Conservation (phyloP, 1,140 invertebrate species). For the Megalopta genalis region DNA sequence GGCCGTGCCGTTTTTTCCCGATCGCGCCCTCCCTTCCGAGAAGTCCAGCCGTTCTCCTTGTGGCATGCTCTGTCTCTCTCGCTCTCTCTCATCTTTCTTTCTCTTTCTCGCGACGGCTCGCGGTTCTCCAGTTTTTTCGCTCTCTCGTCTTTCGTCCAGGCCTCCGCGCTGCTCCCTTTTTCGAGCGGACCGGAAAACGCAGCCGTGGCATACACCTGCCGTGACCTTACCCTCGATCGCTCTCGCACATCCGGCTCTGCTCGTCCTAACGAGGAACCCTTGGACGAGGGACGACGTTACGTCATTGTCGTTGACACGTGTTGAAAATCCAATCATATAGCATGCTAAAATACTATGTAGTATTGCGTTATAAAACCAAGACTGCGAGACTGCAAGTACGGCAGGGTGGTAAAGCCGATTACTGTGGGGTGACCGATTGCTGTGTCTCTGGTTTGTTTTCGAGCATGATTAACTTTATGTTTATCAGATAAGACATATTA, state of each 20-base stretch:
- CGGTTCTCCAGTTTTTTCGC: not conserved
- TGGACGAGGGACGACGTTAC: not conserved
- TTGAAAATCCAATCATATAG: too few relatives aligned
- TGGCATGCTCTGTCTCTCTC: not conserved
- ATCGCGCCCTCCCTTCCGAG: constrained; percentile 34
- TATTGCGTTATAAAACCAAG: too few relatives aligned
- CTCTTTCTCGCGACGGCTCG: not conserved
- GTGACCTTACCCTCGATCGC: constrained; percentile 48
- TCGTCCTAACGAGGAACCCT: not conserved
- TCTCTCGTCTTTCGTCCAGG: not conserved
- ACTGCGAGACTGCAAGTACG: too few relatives aligned
- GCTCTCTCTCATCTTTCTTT: not conserved
- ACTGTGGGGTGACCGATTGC: too few relatives aligned
- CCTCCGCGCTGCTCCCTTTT: not conserved
- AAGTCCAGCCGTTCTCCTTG: constrained; percentile 6
- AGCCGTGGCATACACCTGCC: constrained; percentile 46
- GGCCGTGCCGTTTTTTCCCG: constrained; percentile 31
- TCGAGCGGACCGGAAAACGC: constrained; percentile 44
- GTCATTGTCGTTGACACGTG: too few relatives aligned
- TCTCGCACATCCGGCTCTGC: constrained; percentile 4
- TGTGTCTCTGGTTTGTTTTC: too few relatives aligned
- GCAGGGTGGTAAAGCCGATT: too few relatives aligned
- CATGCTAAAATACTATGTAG: too few relatives aligned
- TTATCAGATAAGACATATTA: too few relatives aligned
- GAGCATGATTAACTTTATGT: too few relatives aligned